phyloP scores from a whole-genome alignment of 2,888 invertebrate species.

The Hermaeophaga mercurialis region DNA sequence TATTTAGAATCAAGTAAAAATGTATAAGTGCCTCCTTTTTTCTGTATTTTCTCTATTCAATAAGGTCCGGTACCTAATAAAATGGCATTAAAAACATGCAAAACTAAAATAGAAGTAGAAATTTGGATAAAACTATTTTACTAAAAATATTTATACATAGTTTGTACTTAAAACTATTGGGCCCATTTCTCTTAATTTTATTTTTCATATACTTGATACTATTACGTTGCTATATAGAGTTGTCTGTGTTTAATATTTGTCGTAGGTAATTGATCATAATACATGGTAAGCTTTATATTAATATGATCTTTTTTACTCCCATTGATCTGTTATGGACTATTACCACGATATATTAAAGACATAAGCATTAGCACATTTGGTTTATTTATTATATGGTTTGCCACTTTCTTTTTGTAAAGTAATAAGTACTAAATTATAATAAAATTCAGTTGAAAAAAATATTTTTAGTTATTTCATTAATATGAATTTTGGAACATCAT shows the following conservation, averaged over 20 bases:
- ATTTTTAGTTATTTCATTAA: too few relatives aligned
- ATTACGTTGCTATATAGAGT: not conserved
- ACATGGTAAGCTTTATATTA: slow-evolving; percentile 5
- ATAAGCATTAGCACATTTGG: slow-evolving; percentile 9
- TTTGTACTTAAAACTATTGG: slow-evolving; percentile 17
- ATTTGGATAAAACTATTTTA: not conserved
- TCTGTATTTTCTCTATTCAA: too few relatives aligned
- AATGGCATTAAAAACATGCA: too few relatives aligned
- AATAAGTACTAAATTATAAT: slow-evolving; percentile 19
- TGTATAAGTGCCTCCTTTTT: too few relatives aligned
- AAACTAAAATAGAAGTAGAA: not conserved
- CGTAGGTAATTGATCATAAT: slow-evolving; percentile 16
- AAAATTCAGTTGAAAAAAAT: slow-evolving; percentile 15
- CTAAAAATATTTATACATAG: slow-evolving; percentile 1
- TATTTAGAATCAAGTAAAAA: too few relatives aligned
- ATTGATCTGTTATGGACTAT: slow-evolving; percentile 13
- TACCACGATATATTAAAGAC: slow-evolving; percentile 9
- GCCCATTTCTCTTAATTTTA: slow-evolving; percentile 6
- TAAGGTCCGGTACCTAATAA: too few relatives aligned
- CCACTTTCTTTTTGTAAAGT: slow-evolving; percentile 12
- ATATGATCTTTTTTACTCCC: not conserved
- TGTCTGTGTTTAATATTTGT: slow-evolving; percentile 20
- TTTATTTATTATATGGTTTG: slow-evolving; percentile 24
- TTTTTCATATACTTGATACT: not conserved
- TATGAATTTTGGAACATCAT: too few relatives aligned